Base-by-base conservation (phyloP, 2,888 invertebrate species). In the Dolichopus griseipennis region DNA sequence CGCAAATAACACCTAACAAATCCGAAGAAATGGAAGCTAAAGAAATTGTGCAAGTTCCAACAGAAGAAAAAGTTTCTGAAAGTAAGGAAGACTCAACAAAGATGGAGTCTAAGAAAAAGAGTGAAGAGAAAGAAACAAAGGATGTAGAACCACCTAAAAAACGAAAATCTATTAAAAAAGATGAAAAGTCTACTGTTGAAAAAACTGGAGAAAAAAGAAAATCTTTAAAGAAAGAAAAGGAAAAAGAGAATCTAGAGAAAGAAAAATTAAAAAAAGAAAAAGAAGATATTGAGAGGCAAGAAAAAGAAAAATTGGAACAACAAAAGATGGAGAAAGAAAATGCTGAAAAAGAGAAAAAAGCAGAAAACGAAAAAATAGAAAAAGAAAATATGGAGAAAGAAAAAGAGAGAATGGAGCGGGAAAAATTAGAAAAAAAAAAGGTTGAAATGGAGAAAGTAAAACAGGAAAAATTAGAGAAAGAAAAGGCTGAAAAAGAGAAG, bases 361-460 rank as follows among this genome's bases (percentile, higher is more conserved):
- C 62, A 72, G 73, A 67, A 67, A 70, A 67, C 6, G 70, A 66
- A 65, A 70, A 73, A 34, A 68, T 34, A 74, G 67, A 20, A 12
- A 62, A 22, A 62, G 10, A 7, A 66, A 73, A 67, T 73, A 71
- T 22, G 72, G 74, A n/a, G 68, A 68, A 68, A 64, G 72, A 73
- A 67, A 67, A 70, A 67, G 70, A 66, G 64, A 70, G 73, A 33
- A 68, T 67, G 34, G n/a, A n/a, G 66, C 66, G 61, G 66, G 70
- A 33, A 70, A 71, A 69, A 67, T 73, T 67, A 67, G 68, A n/a
- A n/a, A n/a, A n/a, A n/a, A n/a, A n/a, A n/a, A n/a, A n/a, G n/a
- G n/a, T n/a, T n/a, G n/a, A n/a, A n/a, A n/a, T n/a, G n/a, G n/a
- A n/a, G n/a, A n/a, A n/a, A n/a, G n/a, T n/a, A n/a, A n/a, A n/a